Conservation (phyloP, 1,140 invertebrate species). For the Cotesia chilonis region DNA sequence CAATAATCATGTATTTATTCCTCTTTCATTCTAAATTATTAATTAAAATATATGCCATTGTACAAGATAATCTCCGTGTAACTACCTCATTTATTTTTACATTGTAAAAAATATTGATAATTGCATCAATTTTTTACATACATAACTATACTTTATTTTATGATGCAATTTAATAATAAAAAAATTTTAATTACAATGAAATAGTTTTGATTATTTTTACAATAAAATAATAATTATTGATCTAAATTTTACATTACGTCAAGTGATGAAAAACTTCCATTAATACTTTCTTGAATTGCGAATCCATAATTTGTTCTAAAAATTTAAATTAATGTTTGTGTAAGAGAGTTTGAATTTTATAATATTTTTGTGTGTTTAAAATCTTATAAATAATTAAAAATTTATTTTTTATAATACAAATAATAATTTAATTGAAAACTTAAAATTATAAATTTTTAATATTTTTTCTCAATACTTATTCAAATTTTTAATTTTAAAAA, state of each 20-base stretch:
- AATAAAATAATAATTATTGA: not conserved
- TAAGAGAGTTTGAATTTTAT: not conserved
- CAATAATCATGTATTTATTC: not conserved
- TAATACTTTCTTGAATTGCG: conserved; percentile 52
- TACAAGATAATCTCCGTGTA: not conserved
- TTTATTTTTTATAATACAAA: no score
- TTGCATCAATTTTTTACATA: no score
- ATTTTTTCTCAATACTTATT: no score
- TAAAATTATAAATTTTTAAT: no score
- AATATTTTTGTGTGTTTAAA: not conserved
- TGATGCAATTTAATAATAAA: not conserved
- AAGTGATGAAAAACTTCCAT: conserved; percentile 44
- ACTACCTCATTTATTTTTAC: not conserved
- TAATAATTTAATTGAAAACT: no score
- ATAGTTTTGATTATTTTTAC: no score
- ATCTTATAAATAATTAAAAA: not conserved
- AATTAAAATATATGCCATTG: no score
- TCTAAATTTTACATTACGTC: not conserved
- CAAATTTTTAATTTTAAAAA: no score
- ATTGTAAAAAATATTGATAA: no score
- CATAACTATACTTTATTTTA: not conserved
- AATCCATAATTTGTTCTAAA: conserved; percentile 61
- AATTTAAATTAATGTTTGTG: conserved; percentile 42
- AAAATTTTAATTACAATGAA: not conserved
- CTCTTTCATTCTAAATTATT: no score